Evolutionary conservation across 2,888 invertebrate species (phyloP).

Genomic region (Lamproptera curius): DNA sequence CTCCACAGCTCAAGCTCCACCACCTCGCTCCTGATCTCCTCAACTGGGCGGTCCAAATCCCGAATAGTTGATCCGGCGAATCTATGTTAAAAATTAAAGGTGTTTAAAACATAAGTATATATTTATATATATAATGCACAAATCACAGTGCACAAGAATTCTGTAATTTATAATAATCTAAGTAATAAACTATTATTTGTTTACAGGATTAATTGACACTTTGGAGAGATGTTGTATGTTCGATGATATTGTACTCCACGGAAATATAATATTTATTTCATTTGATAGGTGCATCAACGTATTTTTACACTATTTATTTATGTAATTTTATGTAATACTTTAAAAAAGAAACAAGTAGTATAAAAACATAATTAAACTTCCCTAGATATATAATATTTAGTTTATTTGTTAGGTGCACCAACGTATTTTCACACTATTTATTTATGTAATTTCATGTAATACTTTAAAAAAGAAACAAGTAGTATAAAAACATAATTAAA

Average conservation of each 20-base stretch:
- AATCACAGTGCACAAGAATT: neutral
- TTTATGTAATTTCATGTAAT: neutral
- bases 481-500: neutral
- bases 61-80: constrained; percentile 69
- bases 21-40: constrained; percentile 79
- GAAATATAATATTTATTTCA: neutral
- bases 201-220: too few species aligned
- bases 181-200: neutral
- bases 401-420: neutral
- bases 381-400: neutral
- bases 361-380: neutral
- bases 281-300: neutral
- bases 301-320: too few species aligned
- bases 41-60: constrained; percentile 79
- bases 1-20: constrained; percentile 83
- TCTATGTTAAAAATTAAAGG: too few species aligned
- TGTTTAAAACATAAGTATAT: too few species aligned
- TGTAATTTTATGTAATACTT: neutral
- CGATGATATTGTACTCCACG: too few species aligned
- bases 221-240: too few species aligned
- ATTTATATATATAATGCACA: too few species aligned
- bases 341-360: neutral
- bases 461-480: too few species aligned
- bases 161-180: neutral
- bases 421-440: too few species aligned